Conservation (phyloP, 2,113 vertebrate genomes). For the Gallinago jamesoni region DNA sequence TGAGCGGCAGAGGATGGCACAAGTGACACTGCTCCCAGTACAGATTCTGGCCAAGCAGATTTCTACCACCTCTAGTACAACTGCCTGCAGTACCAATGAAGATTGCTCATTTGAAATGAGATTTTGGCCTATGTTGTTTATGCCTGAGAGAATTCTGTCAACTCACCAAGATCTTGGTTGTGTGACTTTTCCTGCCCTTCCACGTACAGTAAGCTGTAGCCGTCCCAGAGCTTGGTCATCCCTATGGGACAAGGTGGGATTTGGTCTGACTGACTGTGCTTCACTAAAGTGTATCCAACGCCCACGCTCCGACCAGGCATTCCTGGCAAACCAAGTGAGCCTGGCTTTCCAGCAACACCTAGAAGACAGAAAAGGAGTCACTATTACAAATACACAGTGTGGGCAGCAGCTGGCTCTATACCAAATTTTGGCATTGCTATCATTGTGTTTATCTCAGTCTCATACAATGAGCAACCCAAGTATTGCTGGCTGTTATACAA, state of each 20-base stretch:
- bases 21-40: background rate
- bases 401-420: background rate
- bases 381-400: accelerated
- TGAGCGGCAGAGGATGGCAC: background rate
- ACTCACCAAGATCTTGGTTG: constrained; percentile 94
- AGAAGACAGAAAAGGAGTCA: background rate
- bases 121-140: background rate
- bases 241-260: constrained; percentile 89
- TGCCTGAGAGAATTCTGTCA: background rate
- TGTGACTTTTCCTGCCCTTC: constrained; percentile 97
- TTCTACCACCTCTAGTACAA: background rate
- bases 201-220: constrained; percentile 93
- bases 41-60: background rate
- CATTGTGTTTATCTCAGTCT: background rate
- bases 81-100: background rate
- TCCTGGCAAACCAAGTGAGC: constrained; percentile 73
- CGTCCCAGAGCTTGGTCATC: constrained; percentile 91
- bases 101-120: background rate
- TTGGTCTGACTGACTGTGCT: constrained; percentile 89
- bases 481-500: background rate
- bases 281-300: constrained; percentile 89
- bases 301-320: constrained; percentile 73
- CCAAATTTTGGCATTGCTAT: background rate
- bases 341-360: constrained; percentile 74
- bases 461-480: background rate